These are phyloP conservation scores for Glyphotaelius pellucidus DNA, from an alignment of 2,888 invertebrate genomes.

Conservation along the genomic window DNA sequence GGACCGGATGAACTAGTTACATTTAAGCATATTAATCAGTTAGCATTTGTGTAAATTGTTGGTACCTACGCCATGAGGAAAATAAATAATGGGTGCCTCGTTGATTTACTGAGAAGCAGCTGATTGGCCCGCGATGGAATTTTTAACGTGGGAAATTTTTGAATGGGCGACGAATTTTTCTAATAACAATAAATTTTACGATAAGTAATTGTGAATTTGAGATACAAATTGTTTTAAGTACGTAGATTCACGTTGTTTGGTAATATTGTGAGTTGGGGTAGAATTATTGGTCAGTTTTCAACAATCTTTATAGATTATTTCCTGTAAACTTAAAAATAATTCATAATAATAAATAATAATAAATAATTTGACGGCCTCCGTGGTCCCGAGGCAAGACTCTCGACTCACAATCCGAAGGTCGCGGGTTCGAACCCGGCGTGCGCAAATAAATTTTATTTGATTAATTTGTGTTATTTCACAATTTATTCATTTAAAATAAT, in stretches of 20 bases:
- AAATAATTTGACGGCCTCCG: too few relatives aligned
- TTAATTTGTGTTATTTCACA: too few relatives aligned
- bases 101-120: neutral
- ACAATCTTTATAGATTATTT: neutral
- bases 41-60: neutral
- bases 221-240: neutral
- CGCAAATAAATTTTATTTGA: too few relatives aligned
- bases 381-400: too few relatives aligned
- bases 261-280: neutral
- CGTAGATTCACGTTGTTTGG: neutral
- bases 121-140: neutral
- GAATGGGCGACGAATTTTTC: neutral
- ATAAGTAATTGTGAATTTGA: neutral
- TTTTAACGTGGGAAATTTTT: neutral
- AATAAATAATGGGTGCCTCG: neutral
- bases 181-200: neutral
- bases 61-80: neutral
- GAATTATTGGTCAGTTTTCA: neutral
- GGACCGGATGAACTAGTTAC: conserved; percentile 35
- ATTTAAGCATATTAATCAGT: conserved; percentile 3
- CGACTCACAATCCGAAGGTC: too few relatives aligned
- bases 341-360: too few relatives aligned
- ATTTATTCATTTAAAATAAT: too few relatives aligned
- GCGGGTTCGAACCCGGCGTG: too few relatives aligned
- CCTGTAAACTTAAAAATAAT: too few relatives aligned